A percentile compares a stretch with the other conserved stretches of the same genome.
Evolutionary conservation across 2,797 vertebrate genomes (phyloP).

Genomic region (Artibeus jamaicensis): DNA sequence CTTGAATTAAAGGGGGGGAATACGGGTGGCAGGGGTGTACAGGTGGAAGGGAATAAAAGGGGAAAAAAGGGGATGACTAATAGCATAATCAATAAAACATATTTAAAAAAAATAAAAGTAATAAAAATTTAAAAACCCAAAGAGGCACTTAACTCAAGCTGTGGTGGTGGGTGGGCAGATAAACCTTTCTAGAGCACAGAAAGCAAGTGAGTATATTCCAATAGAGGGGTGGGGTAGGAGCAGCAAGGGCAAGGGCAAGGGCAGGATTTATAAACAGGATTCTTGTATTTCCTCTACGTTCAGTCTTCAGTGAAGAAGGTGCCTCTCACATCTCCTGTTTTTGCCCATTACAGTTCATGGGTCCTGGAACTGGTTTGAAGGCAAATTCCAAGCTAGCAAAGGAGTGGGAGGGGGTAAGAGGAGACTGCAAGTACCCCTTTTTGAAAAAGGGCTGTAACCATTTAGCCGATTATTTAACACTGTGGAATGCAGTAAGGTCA

Average conservation of each 20-base stretch:
- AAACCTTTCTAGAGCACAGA: neutral
- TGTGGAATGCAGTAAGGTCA: slow-evolving; percentile 63
- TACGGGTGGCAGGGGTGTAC: too few species aligned
- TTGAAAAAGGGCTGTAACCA: slow-evolving; percentile 49
- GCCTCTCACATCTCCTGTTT: neutral
- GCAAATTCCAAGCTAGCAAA: slow-evolving; percentile 39
- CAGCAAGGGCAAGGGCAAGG: neutral
- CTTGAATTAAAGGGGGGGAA: too few species aligned
- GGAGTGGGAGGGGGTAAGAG: neutral
- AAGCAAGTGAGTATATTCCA: neutral
- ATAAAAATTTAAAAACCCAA: neutral
- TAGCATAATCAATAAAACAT: too few species aligned
- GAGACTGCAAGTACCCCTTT: neutral
- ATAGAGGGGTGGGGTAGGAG: too few species aligned
- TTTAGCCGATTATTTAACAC: slow-evolving; percentile 71
- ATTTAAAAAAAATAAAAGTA: too few species aligned
- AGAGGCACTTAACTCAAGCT: neutral
- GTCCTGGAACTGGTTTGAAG: neutral
- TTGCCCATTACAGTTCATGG: neutral
- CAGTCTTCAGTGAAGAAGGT: neutral
- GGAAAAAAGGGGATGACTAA: too few species aligned
- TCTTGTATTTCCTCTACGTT: neutral
- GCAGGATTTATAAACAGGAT: neutral
- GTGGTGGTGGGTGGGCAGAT: neutral
- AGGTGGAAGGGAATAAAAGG: too few species aligned